Evolutionary conservation across 2,797 vertebrate species (phyloP).

Genomic region (Sebastes hubbsi): DNA sequence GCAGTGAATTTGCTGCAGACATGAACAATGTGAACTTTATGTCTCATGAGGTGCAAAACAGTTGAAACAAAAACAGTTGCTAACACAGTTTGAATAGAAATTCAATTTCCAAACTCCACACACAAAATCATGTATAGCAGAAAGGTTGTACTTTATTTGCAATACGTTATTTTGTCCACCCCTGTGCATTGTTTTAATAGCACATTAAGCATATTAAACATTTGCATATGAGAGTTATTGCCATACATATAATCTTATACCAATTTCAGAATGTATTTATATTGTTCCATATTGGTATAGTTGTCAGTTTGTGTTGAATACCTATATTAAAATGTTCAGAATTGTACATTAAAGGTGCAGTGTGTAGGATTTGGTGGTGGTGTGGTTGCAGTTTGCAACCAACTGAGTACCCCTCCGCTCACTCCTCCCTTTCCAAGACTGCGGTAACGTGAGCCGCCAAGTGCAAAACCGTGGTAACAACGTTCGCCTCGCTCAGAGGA

Average conservation of each 20-base stretch:
- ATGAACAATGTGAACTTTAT: neutral
- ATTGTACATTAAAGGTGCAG: neutral
- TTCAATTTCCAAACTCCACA: neutral
- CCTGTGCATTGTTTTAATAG: neutral
- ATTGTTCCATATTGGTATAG: neutral
- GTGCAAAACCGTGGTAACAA: too few species aligned
- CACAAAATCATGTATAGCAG: neutral
- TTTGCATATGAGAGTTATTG: neutral
- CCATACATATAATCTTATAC: neutral
- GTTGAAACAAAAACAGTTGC: neutral
- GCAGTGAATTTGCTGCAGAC: neutral
- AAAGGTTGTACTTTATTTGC: neutral
- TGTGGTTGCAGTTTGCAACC: too few species aligned
- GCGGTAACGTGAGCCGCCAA: too few species aligned
- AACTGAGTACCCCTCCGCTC: too few species aligned
- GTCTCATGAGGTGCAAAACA: neutral
- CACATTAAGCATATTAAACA: neutral
- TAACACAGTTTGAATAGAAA: neutral
- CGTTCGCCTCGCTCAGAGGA: too few species aligned
- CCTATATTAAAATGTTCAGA: neutral
- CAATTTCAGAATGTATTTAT: neutral
- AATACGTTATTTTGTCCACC: neutral
- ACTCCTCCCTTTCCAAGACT: too few species aligned
- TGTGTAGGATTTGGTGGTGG: too few species aligned
- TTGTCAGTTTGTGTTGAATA: too few species aligned